phyloP scores from a whole-genome alignment of 2,888 invertebrate genomes.

The Oasisia sp. region DNA sequence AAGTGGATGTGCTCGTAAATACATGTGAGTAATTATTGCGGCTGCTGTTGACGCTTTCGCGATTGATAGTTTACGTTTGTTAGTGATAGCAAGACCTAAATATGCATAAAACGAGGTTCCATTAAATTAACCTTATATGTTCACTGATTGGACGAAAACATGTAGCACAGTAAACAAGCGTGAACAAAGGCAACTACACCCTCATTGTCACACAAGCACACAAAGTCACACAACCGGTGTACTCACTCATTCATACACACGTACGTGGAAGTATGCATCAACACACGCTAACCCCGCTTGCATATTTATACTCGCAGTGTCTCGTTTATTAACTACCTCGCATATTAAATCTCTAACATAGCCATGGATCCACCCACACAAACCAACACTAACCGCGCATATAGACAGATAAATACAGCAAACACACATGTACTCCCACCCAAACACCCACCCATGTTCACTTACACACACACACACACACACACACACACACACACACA shows the following conservation, averaged over 20 bases:
- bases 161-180: not conserved
- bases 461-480: not conserved
- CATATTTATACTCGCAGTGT: no score
- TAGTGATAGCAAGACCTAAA: no score
- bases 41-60: no score
- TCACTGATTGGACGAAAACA: not conserved
- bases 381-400: not conserved
- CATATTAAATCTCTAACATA: no score
- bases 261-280: not conserved
- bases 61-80: no score
- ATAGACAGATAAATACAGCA: not conserved
- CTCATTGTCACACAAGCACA: not conserved
- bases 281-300: no score
- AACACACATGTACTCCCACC: not conserved
- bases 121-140: no score
- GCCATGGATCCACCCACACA: no score
- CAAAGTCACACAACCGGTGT: not conserved
- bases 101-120: no score
- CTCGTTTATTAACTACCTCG: no score
- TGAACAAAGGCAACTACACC: not conserved
- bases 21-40: no score
- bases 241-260: not conserved
- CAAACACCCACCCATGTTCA: not conserved
- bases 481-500: not conserved
- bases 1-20: no score